Base-by-base conservation (phyloP, 2,113 vertebrate genomes). In the Symphodus melops region DNA sequence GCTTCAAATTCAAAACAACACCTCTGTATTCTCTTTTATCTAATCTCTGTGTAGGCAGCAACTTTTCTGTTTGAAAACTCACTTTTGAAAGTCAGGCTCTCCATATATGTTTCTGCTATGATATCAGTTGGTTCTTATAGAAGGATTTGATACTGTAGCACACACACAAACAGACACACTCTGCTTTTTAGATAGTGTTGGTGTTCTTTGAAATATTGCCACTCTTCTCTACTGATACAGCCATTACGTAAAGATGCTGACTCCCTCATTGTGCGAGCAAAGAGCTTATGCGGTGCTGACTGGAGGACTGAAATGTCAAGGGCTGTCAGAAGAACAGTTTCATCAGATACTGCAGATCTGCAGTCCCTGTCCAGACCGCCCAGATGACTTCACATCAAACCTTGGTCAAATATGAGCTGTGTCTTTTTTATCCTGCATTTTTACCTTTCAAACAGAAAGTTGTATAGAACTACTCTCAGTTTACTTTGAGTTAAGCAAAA, bases 281-380 rank as follows among this genome's bases (percentile, higher is more conserved):
- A 44, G 49, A 86, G 66, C 60, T 53, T 53, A 52, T 11, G 63
- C 62, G 61, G 28, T 65, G 56, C 75, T 79, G 66, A 67, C 77
- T 69, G 58, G 53, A 63, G 71, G 74, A 82, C 79, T 81, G 65
- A 89, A 84, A 85, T 81, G 82, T 78, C 76, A 77, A 68, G 79
- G 48, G 58, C 36, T 63, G 8, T 78, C 77, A 84, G 28, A 61
- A 37, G 55, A 73, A 68, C 49, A 51, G 21, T 71, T 82, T 49
- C 63, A 76, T 86, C 76, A 83, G 81, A 86, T 62, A 60, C 56
- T 21, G 51, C 68, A 52, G 73, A 33, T 58, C 49, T 69, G 23
- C 54, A 37, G 28, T 51, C 75, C 19, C 25, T 17, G 60, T 39
- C 63, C 23, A n/a, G 46, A 42, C 44, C 3, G 3, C 23, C n/a